Conservation (phyloP, 2,888 invertebrate genomes). For the Drosophila fulvimacula region DNA sequence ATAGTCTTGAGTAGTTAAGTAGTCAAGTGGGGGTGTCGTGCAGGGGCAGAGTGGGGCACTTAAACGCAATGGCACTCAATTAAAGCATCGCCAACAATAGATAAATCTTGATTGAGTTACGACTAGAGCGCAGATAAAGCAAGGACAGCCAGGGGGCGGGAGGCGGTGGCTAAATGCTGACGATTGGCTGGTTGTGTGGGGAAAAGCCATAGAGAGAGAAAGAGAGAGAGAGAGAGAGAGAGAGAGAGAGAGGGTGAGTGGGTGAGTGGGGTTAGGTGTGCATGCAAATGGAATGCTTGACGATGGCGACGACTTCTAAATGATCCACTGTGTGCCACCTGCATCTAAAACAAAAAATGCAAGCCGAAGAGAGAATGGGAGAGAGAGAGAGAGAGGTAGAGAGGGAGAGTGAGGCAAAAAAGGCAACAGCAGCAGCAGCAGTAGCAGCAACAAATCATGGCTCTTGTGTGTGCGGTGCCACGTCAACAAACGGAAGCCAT, state of each 20-base stretch:
- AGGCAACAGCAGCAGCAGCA: constrained; percentile 7
- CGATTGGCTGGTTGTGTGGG: constrained; percentile 23
- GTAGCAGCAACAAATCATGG: constrained; percentile 57
- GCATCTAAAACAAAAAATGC: constrained; percentile 7
- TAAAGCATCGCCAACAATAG: constrained; percentile 38
- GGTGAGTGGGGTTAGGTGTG: constrained; percentile 7
- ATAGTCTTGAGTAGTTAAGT: neutral
- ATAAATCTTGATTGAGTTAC: constrained; percentile 45
- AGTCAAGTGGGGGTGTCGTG: neutral
- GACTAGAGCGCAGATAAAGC: constrained; percentile 12
- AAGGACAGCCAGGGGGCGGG: neutral
- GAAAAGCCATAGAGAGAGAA: neutral
- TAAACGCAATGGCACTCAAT: constrained; percentile 40
- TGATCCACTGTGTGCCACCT: constrained; percentile 48
- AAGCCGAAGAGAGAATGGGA: neutral
- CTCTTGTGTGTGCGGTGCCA: constrained; percentile 46
- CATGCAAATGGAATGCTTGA: constrained; percentile 46
- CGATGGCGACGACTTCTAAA: constrained; percentile 49
- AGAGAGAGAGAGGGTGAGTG: neutral
- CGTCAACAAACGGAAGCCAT: constrained; percentile 76
- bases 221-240: neutral
- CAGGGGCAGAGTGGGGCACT: neutral
- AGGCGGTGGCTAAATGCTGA: constrained; percentile 2
- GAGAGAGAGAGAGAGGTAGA: neutral
- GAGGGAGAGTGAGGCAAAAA: constrained; percentile 7